Conservation (phyloP, 2,797 vertebrate genomes). For the Helostoma temminkii region DNA sequence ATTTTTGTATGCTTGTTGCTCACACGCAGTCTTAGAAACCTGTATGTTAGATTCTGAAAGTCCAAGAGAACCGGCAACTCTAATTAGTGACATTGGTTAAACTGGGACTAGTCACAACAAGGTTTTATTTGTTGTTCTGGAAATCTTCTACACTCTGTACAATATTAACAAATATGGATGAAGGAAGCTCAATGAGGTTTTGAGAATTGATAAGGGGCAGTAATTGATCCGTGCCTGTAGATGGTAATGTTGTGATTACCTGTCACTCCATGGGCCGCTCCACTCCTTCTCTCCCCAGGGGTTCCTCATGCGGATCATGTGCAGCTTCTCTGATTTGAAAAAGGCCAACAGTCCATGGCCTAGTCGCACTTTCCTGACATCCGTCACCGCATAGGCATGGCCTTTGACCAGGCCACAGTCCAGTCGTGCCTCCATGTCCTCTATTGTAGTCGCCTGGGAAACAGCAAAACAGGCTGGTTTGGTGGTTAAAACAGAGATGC, state of each 20-base stretch:
- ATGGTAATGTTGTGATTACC: slow-evolving; percentile 75
- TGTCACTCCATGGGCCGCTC: slow-evolving; percentile 98
- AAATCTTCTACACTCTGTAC: background rate
- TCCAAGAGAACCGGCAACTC: slow-evolving; percentile 2
- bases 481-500: background rate
- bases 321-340: slow-evolving; percentile 96
- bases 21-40: slow-evolving; percentile 9
- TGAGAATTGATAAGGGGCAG: background rate
- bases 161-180: background rate
- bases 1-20: slow-evolving; percentile 44
- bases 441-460: slow-evolving; percentile 87
- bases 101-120: slow-evolving; percentile 7
- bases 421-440: slow-evolving; percentile 95
- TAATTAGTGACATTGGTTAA: slow-evolving; percentile 18
- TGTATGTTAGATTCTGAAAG: background rate
- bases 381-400: slow-evolving; percentile 95
- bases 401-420: slow-evolving; percentile 96
- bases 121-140: slow-evolving; percentile 18
- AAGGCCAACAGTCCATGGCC: slow-evolving; percentile 93
- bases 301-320: slow-evolving; percentile 98
- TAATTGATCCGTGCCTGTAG: background rate
- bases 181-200: slow-evolving; percentile 3
- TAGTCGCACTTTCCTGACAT: slow-evolving; percentile 91
- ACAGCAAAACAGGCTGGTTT: background rate
- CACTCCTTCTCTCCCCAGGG: slow-evolving; percentile 97